Evolutionary conservation across 2,797 vertebrate species (phyloP).

Genomic region (Macropodus opercularis): DNA sequence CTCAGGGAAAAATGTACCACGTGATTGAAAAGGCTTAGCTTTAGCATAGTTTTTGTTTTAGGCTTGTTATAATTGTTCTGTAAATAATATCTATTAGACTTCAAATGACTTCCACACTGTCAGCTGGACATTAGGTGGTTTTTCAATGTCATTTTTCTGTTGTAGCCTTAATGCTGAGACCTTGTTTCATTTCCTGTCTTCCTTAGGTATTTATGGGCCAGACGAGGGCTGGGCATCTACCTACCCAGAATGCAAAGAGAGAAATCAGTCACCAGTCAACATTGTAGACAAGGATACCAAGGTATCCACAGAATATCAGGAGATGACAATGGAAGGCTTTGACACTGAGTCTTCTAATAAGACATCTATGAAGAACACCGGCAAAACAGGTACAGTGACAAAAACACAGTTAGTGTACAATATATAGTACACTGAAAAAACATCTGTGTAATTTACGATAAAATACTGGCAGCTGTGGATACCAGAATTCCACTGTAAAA

Average conservation of each 20-base stretch:
- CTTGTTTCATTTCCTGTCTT: slow-evolving; percentile 22
- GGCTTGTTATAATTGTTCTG: slow-evolving; percentile 29
- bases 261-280: slow-evolving; percentile 93
- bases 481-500: too few relatives aligned
- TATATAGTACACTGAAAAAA: too few relatives aligned
- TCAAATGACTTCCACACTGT: slow-evolving; percentile 41
- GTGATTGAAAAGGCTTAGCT: slow-evolving; percentile 29
- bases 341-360: slow-evolving; percentile 93
- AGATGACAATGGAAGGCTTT: slow-evolving; percentile 91
- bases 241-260: slow-evolving; percentile 88
- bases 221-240: slow-evolving; percentile 91
- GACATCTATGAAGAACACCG: slow-evolving; percentile 98
- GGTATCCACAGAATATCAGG: slow-evolving; percentile 89
- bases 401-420: too few relatives aligned
- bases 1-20: too few relatives aligned
- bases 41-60: slow-evolving; percentile 23
- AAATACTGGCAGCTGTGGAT: too few relatives aligned
- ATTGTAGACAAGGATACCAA: slow-evolving; percentile 88
- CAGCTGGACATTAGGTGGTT: slow-evolving; percentile 32
- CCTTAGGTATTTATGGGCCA: slow-evolving; percentile 89
- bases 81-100: slow-evolving; percentile 39
- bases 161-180: slow-evolving; percentile 9
- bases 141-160: slow-evolving; percentile 33
- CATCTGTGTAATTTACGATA: too few relatives aligned
- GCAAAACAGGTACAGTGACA: slow-evolving; percentile 88